Base-by-base conservation (phyloP, 37 sponge, comb jelly and placozoan species). In the Eunapius fragilis region DNA sequence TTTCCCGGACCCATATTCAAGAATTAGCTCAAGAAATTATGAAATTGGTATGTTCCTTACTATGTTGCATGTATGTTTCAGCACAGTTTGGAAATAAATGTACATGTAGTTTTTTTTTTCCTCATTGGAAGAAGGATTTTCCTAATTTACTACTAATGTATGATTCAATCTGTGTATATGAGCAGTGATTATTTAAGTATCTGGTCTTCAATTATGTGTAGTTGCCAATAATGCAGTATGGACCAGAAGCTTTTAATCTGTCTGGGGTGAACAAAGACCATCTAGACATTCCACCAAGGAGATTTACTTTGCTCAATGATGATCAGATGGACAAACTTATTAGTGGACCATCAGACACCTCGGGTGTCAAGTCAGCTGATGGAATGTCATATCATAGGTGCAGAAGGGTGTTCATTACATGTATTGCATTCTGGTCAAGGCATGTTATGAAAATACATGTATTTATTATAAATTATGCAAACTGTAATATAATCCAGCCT, bases 11-110 rank as follows among this genome's bases (percentile, higher is more conserved):
- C 0, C 76, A 68, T 35, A 85, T 90, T 36, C 45, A 37, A 28
- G 77, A 78, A 14, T 71, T 90, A 31, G 86, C 90, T 26, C 81
- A 85, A 35, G 90, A 90, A 48, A 33, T 90, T 19, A 23, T 85
- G 11, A 31, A 90, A 38, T 36, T 85, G 90, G 90, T 90, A 12
- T 9, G 84, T 72, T 23, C 25, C 33, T 35, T 31, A 17, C 33
- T 24, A 76, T 26, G 26, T n/a, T 25, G 26, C 41, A 41, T 41
- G 26, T 25, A 41, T 37, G n/a, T 24, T n/a, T n/a, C n/a, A n/a
- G n/a, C n/a, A 27, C 19, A 14, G 11, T 71, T 3, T 38, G 25
- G 0, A 28, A 12, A 7, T 49, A 25, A 27, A 72, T 72, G 31
- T 32, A 72, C 31, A 26, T 26, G 25, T 79, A n/a, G 23, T 3